Evolutionary conservation across 1,140 invertebrate genomes (phyloP), one percentile per base, ranked within the genome.

Genomic region (Meloidogyne floridensis): DNA sequence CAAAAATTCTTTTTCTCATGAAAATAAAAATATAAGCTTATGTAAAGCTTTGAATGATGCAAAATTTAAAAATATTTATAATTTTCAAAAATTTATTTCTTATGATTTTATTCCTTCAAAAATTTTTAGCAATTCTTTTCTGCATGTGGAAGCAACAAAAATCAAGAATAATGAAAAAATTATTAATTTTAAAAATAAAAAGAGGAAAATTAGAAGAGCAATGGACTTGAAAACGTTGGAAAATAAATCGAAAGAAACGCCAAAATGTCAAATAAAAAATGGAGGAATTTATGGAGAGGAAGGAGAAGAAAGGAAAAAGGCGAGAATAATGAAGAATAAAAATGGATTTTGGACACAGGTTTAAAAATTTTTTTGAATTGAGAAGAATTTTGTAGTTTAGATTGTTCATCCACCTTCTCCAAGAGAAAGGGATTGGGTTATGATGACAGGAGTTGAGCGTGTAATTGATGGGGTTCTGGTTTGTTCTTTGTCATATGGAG

Each of bases 401-500:
- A 81, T 90, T 47, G 82, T 86, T 10, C 87, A 90, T 74, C 87
- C 87, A 4, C 81, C 81, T 18, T 73, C 82, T 0, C 87, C 87
- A 18, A 82, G 85, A 42, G 87, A 89, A 77, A 80, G 84, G 47
- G 87, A 90, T 42, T 89, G 87, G 87, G 87, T 88, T 20, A 53
- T 83, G 74, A n/a, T 74, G 13, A 74, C 77, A n/a, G 77, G 75
- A 15, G 13, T 43, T 42, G 72, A 81, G 4, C 18, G 18, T 69
- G 32, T 56, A 18, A 75, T 81, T 51, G 80, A 81, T 72, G 75
- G 56, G 42, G 80, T 81, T 43, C 51, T 81, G 13, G 75, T 73
- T 54, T 73, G 70, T 70, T 77, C 72, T 18, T 56, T 80, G 13
- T 80, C 80, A 13, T 80, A 80, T 20, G 80, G 80, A 54, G 80